Evolutionary conservation across 23 tunicate species (phyloP).

Genomic region (Clavelina lepadiformis): DNA sequence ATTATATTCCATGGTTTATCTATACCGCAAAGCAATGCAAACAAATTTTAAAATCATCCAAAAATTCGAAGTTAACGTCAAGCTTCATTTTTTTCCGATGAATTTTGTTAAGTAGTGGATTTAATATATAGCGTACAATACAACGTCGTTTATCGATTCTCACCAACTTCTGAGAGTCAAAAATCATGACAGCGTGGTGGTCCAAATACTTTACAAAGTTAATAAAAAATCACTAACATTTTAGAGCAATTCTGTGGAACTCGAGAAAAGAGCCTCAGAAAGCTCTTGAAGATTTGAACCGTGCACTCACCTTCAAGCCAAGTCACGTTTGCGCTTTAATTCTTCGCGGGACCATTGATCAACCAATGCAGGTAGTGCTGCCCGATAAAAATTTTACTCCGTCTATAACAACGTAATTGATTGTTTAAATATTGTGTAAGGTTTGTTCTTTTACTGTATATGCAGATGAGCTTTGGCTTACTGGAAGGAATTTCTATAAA

Average conservation of each 20-base stretch:
- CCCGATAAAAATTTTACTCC: background rate
- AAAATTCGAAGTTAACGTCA: no score
- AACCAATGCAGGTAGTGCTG: constrained; percentile 53
- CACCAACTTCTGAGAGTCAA: no score
- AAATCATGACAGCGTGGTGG: background rate
- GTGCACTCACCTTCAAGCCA: constrained; percentile 53
- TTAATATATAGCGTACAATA: no score
- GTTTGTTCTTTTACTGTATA: background rate
- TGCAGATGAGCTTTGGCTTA: constrained; percentile 48
- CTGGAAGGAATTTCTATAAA: constrained; percentile 64
- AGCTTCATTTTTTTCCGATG: background rate
- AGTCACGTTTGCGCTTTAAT: constrained; percentile 71
- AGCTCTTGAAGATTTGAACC: constrained; percentile 76
- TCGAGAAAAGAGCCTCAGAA: constrained; percentile 53
- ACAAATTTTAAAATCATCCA: no score
- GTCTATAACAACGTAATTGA: background rate
- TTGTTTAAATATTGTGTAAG: background rate
- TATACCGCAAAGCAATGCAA: no score
- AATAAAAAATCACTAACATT: background rate
- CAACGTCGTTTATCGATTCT: no score
- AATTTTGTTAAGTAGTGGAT: background rate
- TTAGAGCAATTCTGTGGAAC: constrained; percentile 84
- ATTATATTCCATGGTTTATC: no score
- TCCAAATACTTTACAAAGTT: background rate
- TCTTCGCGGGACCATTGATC: constrained; percentile 54